These are phyloP conservation scores for Phoenoteleia sp. DNA, from an alignment of 2,888 invertebrate species.

Conservation along the genomic window DNA sequence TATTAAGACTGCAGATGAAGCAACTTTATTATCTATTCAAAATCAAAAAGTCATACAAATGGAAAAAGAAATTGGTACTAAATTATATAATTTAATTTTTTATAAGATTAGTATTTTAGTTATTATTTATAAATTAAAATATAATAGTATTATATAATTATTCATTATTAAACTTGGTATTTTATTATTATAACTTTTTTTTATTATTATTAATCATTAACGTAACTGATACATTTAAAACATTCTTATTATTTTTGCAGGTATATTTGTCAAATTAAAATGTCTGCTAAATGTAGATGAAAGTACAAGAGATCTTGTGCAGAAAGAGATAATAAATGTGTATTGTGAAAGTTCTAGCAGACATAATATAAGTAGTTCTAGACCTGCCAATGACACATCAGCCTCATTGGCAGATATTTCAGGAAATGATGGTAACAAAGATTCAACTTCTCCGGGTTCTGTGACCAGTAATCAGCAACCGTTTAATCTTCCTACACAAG, in stretches of 20 bases:
- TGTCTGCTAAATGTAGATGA: slow-evolving; percentile 82
- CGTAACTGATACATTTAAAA: not conserved
- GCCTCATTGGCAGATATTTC: slow-evolving; percentile 83
- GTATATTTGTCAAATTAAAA: slow-evolving; percentile 80
- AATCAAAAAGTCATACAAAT: slow-evolving; percentile 76
- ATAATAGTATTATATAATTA: not conserved
- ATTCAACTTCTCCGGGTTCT: slow-evolving; percentile 81
- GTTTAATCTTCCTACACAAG: slow-evolving; percentile 73
- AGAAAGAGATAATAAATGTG: slow-evolving; percentile 79
- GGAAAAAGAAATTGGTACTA: slow-evolving; percentile 79
- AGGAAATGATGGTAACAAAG: slow-evolving; percentile 80
- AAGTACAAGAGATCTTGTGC: slow-evolving; percentile 79
- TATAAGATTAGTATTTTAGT: not conserved
- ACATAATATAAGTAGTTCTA: slow-evolving; percentile 66
- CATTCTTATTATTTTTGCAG: slow-evolving; percentile 44
- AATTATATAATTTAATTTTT: not conserved
- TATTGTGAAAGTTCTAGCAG: slow-evolving; percentile 78
- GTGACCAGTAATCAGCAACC: slow-evolving; percentile 81
- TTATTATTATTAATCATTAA: no score
- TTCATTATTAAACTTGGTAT: not conserved
- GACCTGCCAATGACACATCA: slow-evolving; percentile 78
- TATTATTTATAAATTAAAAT: slow-evolving; percentile 6
- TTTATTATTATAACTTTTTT: not conserved
- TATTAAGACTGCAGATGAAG: slow-evolving; percentile 60
- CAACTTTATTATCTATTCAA: not conserved